Percentiles rank a stretch among this genome's conserved stretches.
These are phyloP conservation scores for Bursaphelenchus okinawaensis DNA, from an alignment of 2,888 invertebrate genomes.

Conservation along the genomic window DNA sequence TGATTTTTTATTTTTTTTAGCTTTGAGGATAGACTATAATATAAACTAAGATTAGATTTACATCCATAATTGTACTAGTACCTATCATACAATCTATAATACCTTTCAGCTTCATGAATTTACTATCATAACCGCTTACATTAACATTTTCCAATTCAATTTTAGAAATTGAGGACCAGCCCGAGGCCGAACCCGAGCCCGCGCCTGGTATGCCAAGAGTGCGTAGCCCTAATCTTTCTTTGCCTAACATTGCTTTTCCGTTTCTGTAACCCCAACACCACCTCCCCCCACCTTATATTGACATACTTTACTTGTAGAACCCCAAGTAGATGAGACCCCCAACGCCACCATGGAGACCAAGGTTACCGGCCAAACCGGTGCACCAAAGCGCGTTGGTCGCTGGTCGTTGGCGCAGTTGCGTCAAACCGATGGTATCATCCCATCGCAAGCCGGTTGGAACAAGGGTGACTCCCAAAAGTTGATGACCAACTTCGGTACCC, in stretches of 20 bases:
- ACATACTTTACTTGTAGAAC: conserved; percentile 7
- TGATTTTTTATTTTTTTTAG: too few species aligned
- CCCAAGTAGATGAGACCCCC: conserved; percentile 41
- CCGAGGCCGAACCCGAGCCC: background rate
- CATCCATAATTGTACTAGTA: too few species aligned
- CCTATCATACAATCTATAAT: too few species aligned
- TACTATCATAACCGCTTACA: background rate
- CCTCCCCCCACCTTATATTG: background rate
- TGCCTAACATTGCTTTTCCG: background rate
- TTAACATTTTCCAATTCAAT: conserved; percentile 5
- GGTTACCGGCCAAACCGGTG: conserved; percentile 44
- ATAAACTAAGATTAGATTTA: too few species aligned
- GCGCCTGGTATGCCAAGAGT: background rate
- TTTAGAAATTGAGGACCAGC: conserved; percentile 15
- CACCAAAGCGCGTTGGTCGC: conserved; percentile 48
- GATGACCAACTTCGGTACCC: conserved; percentile 58
- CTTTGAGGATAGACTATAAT: too few species aligned
- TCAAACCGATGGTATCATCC: conserved; percentile 58
- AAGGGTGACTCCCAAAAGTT: conserved; percentile 58
- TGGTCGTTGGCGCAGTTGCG: conserved; percentile 58
- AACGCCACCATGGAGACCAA: conserved; percentile 58
- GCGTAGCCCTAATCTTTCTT: background rate
- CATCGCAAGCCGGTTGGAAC: conserved; percentile 58
- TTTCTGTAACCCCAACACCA: background rate
- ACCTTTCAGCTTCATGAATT: too few species aligned